These are phyloP conservation scores for Ellobius talpinus DNA, from an alignment of 2,113 vertebrate genomes.

Conservation along the genomic window DNA sequence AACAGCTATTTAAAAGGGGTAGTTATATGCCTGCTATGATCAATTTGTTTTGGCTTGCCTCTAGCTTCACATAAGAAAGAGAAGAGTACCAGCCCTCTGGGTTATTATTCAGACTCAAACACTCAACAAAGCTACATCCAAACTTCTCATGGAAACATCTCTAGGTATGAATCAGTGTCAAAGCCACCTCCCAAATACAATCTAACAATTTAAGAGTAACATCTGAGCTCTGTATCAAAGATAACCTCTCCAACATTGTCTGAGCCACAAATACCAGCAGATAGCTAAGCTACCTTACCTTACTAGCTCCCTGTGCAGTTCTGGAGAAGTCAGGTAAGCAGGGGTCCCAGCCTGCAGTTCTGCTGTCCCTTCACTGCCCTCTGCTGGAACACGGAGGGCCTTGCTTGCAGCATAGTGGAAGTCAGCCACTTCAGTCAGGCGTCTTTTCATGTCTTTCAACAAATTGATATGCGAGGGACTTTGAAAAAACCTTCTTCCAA, in stretches of 20 bases:
- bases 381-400: conserved; percentile 89
- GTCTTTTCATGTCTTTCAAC: conserved; percentile 92
- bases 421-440: conserved; percentile 93
- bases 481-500: conserved; percentile 95
- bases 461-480: conserved; percentile 89
- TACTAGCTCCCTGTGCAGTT: conserved; percentile 95
- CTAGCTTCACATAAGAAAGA: conserved; percentile 36
- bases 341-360: conserved; percentile 74
- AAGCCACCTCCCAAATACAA: neutral
- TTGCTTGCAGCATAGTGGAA: conserved; percentile 97
- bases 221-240: neutral
- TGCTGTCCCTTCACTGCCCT: conserved; percentile 84
- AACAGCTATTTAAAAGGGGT: neutral
- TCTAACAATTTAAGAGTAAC: neutral
- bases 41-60: neutral
- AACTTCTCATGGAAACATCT: conserved; percentile 12
- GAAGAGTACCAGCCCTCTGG: neutral
- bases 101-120: neutral
- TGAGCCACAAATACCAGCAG: rapidly evolving
- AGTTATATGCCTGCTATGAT: neutral
- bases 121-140: neutral
- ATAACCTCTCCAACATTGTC: neutral
- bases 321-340: conserved; percentile 91
- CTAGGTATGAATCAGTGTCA: neutral
- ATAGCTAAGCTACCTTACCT: conserved; percentile 85